Conservation (phyloP, 1,140 invertebrate species). For the Leptoteleia sp. region DNA sequence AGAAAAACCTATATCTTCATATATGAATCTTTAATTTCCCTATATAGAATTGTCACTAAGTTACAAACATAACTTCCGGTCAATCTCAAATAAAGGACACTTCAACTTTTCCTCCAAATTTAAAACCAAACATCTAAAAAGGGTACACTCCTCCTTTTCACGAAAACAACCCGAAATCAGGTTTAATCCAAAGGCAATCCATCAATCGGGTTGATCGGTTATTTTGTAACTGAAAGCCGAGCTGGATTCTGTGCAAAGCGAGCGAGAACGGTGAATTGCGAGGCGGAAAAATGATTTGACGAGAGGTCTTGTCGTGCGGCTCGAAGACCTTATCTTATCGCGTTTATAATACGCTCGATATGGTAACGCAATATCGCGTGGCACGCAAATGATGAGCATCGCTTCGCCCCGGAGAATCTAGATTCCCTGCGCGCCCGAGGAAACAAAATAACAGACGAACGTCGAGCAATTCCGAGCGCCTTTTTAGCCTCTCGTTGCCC, state of each 20-base stretch:
- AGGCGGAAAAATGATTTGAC: constrained; percentile 32
- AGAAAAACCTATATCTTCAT: too few species aligned
- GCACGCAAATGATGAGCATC: constrained; percentile 54
- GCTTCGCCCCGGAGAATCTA: constrained; percentile 30
- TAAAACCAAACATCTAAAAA: too few species aligned
- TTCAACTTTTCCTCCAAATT: too few species aligned
- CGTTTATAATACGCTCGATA: constrained; percentile 50
- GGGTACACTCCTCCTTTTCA: too few species aligned
- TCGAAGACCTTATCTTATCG: constrained; percentile 50
- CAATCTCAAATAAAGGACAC: too few species aligned
- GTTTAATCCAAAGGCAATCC: too few species aligned
- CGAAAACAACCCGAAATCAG: too few species aligned
- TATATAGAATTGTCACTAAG: too few species aligned
- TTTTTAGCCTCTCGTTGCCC: constrained; percentile 34
- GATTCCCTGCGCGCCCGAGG: constrained; percentile 21
- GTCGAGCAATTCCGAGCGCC: constrained; percentile 29
- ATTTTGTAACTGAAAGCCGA: too few species aligned
- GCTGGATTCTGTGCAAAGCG: neutral
- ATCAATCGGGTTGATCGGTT: too few species aligned
- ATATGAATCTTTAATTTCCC: too few species aligned
- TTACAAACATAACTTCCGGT: too few species aligned
- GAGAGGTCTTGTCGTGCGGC: constrained; percentile 17
- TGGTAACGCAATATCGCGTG: constrained; percentile 58
- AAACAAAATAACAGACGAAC: constrained; percentile 47
- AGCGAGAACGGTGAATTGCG: neutral